A percentile compares a stretch with the other conserved stretches of the same genome.
Evolutionary conservation across 2,888 invertebrate genomes (phyloP).

Genomic region (Dysmachus trigonus): DNA sequence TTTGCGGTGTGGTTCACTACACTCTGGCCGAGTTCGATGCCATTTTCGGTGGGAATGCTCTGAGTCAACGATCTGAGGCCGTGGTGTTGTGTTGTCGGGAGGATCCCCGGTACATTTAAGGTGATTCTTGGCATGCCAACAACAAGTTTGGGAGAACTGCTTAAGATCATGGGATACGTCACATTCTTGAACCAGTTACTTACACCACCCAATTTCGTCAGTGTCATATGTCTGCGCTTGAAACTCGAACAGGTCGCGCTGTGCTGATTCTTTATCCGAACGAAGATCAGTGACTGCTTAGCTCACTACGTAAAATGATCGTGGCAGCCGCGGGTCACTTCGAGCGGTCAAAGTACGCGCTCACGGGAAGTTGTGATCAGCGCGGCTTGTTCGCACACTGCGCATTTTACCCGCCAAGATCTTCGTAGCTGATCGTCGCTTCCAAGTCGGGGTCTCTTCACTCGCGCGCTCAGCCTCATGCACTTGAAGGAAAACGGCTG

Average conservation of each 20-base stretch:
- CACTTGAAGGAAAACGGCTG: neutral
- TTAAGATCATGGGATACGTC: neutral
- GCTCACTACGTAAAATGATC: neutral
- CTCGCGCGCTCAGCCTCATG: neutral
- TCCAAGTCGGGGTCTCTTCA: neutral
- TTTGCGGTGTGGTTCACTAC: slow-evolving; percentile 11
- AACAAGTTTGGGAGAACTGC: neutral
- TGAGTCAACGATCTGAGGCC: neutral
- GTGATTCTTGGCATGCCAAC: slow-evolving; percentile 7
- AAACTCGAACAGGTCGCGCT: neutral
- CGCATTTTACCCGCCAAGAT: neutral
- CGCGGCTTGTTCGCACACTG: neutral
- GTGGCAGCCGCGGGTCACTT: neutral
- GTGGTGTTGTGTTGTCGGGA: neutral
- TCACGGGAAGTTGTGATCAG: neutral
- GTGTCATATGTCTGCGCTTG: neutral
- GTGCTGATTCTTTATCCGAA: neutral
- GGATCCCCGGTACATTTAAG: neutral
- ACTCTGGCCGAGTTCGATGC: slow-evolving; percentile 33
- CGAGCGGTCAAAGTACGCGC: slow-evolving; percentile 5
- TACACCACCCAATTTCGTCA: neutral
- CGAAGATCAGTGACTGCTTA: neutral
- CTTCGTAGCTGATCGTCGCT: neutral
- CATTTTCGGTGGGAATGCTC: slow-evolving; percentile 36
- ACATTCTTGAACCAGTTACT: neutral